Evolutionary conservation across 1,140 invertebrate species (phyloP).

Genomic region (Heliothis virescens): DNA sequence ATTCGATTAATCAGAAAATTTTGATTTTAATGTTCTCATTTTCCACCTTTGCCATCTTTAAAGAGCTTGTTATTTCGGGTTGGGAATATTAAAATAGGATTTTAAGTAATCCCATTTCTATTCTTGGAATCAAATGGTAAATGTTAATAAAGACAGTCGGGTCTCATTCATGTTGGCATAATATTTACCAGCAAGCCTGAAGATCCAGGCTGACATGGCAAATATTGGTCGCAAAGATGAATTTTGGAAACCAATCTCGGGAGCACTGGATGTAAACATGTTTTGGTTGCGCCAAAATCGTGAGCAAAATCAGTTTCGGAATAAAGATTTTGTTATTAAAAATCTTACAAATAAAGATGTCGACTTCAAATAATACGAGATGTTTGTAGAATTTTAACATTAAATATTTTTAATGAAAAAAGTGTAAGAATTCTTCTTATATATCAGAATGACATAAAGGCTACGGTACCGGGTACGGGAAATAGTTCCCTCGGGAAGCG

Average conservation of each 20-base stretch:
- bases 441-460: too few relatives aligned
- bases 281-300: slow-evolving; percentile 11
- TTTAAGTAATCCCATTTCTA: slow-evolving; percentile 7
- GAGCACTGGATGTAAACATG: slow-evolving; percentile 30
- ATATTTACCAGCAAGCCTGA: slow-evolving; percentile 13
- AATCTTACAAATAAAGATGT: neutral
- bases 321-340: slow-evolving; percentile 17
- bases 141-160: slow-evolving; percentile 31
- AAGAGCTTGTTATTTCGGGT: neutral
- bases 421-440: too few relatives aligned
- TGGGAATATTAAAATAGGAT: neutral
- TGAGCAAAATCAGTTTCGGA: neutral
- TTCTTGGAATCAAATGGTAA: slow-evolving; percentile 26
- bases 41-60: neutral
- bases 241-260: slow-evolving; percentile 36
- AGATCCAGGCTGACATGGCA: slow-evolving; percentile 23
- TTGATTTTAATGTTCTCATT: slow-evolving; percentile 16
- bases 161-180: slow-evolving; percentile 20
- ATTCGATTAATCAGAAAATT: slow-evolving; percentile 27
- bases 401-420: too few relatives aligned
- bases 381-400: too few relatives aligned
- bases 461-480: too few relatives aligned
- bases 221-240: slow-evolving; percentile 38
- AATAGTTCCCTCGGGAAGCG: too few relatives aligned
- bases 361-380: too few relatives aligned